Percentiles rank a stretch among this genome's conserved stretches.
These are phyloP conservation scores for Peromyscus melanophrys DNA, from an alignment of 2,797 vertebrate species.

Conservation along the genomic window DNA sequence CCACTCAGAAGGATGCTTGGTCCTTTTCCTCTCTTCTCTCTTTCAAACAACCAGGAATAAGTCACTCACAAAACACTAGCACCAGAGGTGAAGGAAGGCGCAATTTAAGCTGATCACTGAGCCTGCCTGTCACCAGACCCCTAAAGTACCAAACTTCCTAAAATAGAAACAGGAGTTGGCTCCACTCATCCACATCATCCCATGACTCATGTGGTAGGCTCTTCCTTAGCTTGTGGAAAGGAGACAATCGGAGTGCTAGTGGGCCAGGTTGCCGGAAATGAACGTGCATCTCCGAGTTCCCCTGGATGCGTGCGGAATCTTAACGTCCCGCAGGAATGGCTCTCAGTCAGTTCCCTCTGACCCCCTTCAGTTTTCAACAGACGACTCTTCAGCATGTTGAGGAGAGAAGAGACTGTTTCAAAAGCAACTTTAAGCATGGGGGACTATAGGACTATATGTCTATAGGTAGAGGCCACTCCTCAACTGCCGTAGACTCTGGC, in stretches of 20 bases:
- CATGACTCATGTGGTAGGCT: conserved; percentile 69
- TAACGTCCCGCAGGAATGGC: background rate
- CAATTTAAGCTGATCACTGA: background rate
- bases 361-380: background rate
- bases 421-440: background rate
- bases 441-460: background rate
- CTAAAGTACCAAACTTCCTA: background rate
- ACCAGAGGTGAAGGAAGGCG: background rate
- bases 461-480: background rate
- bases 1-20: background rate
- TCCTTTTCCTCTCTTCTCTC: background rate
- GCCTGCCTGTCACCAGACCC: background rate
- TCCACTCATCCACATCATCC: background rate
- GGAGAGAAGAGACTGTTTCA: background rate
- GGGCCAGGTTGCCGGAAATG: conserved; percentile 51
- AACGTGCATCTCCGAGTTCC: background rate
- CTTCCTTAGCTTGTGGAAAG: conserved; percentile 73
- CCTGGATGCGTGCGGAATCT: background rate
- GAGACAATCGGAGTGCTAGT: conserved; percentile 52
- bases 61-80: background rate
- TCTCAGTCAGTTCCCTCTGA: background rate
- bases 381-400: background rate
- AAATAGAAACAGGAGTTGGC: background rate
- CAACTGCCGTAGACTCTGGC: background rate
- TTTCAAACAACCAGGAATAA: background rate